Base-by-base conservation (phyloP, 1,140 invertebrate genomes). In the Eupeodes corollae region DNA sequence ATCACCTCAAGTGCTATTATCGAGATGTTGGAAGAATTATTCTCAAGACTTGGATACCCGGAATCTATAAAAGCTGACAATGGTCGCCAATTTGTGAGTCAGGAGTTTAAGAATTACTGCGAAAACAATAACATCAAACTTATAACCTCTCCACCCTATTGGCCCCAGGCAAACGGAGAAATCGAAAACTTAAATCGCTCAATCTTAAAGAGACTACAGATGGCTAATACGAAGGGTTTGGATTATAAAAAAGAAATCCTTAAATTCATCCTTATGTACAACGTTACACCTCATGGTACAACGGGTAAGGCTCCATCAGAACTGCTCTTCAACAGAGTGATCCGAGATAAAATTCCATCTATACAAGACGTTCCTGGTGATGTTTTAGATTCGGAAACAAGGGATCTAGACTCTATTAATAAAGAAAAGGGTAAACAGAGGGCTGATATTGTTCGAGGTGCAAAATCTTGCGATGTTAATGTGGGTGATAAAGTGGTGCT, bases 361-460 rank as follows among this genome's bases (percentile, higher is more conserved):
- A n/a, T n/a, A n/a, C n/a, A n/a, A n/a, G n/a, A n/a, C 33, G n/a
- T 44, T 32, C 21, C 26, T 30, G 42, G 13, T 18, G 37, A 21
- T 42, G 42, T 16, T 14, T 6, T 15, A 6, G 44, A 45, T 45
- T 33, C 31, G 16, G 44, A 26, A 14, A 30, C 44, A 6, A 13
- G 33, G 15, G 44, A 45, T 35, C 32, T n/a, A 5, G 44, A 45
- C 16, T 16, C 13, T 12, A 26, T 35, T 15, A 45, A 45, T 19
- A 34, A 45, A 45, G 14, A 8, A 14, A 45, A 45, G 16, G 34
- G n/a, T 15, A 45, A 45, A 45, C 30, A 34, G 16, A 19, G 16
- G 31, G 32, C 33, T 10, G 44, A 45, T 18, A 34, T 15, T 11
- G 35, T 14, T 13, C 31, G 44, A 34, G 31, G 34, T 9, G 44